A percentile compares a stretch with the other conserved stretches of the same genome.
Evolutionary conservation across 2,113 vertebrate genomes (phyloP).

Genomic region (Phaethon lepturus): DNA sequence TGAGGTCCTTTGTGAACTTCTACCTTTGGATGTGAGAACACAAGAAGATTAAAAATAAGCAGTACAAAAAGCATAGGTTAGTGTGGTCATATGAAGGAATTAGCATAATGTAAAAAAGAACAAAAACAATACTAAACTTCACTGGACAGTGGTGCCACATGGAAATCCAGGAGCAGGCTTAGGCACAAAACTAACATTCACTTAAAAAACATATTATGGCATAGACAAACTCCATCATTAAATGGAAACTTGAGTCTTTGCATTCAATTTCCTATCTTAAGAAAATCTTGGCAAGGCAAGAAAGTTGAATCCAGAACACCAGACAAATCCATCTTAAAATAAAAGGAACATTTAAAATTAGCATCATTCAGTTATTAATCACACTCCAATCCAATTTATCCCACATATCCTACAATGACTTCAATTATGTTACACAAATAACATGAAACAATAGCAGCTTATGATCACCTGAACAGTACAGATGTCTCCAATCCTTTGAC

Average conservation of each 20-base stretch:
- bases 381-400: not conserved
- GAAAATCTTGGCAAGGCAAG: not conserved
- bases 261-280: not conserved
- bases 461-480: not conserved
- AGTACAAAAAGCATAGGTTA: not conserved
- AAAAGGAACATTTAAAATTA: not conserved
- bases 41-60: not conserved
- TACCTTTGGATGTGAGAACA: not conserved
- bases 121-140: not conserved
- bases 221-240: not conserved
- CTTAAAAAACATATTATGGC: not conserved
- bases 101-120: not conserved
- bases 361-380: not conserved
- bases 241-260: not conserved
- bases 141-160: not conserved
- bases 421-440: not conserved
- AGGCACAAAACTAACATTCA: not conserved
- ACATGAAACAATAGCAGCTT: not conserved
- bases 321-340: not conserved
- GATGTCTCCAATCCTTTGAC: not conserved
- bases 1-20: not conserved
- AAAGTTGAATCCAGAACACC: not conserved
- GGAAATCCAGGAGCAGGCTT: not conserved
- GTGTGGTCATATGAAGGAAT: not conserved
- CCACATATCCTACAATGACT: not conserved